A percentile compares a stretch with the other conserved stretches of the same genome.
Evolutionary conservation across 2,888 invertebrate genomes (phyloP).

Genomic region (Agriotes lineatus): DNA sequence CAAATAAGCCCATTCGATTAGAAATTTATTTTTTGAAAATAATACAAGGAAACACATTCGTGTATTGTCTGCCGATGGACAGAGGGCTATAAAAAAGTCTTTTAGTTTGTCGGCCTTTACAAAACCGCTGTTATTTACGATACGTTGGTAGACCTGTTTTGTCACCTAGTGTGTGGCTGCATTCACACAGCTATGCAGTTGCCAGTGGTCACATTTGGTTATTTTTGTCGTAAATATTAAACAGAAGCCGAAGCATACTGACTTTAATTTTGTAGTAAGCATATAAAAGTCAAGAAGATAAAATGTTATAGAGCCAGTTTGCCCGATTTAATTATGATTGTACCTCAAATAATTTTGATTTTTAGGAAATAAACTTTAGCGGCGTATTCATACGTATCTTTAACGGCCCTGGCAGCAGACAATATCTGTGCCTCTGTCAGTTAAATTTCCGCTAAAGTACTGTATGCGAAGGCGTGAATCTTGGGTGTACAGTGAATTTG

Average conservation of each 20-base stretch:
- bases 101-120: constrained; percentile 38
- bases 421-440: too few relatives aligned
- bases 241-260: constrained; percentile 56
- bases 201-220: constrained; percentile 56
- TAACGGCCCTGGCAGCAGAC: too few relatives aligned
- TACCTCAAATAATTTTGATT: constrained; percentile 1
- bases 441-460: too few relatives aligned
- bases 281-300: constrained; percentile 58
- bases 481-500: too few relatives aligned
- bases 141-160: constrained; percentile 58
- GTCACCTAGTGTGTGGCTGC: constrained; percentile 57
- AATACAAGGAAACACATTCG: constrained; percentile 21
- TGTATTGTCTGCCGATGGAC: constrained; percentile 17
- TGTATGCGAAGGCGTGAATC: too few relatives aligned
- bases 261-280: constrained; percentile 57
- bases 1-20: constrained; percentile 36
- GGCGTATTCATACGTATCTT: too few relatives aligned
- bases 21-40: constrained; percentile 31
- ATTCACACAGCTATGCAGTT: constrained; percentile 52
- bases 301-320: constrained; percentile 55
- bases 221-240: constrained; percentile 60
- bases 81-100: constrained; percentile 21
- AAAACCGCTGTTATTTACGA: constrained; percentile 52
- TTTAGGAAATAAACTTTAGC: not conserved
- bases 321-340: constrained; percentile 34